Conservation (phyloP, 1,140 invertebrate species). For the Zaprionus lachaisei region DNA sequence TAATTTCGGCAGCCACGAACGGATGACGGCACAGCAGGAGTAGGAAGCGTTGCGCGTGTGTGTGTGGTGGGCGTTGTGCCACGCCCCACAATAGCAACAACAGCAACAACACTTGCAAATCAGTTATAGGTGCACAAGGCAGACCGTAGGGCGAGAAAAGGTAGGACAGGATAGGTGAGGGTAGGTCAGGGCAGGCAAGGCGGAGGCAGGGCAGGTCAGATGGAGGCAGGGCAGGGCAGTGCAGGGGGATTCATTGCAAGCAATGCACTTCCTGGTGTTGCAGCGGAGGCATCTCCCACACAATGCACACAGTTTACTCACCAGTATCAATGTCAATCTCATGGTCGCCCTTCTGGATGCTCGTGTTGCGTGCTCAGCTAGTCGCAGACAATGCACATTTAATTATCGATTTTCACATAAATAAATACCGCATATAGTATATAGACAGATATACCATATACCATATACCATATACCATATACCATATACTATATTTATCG, state of each 20-base stretch:
- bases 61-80: slow-evolving; percentile 22
- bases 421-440: slow-evolving; percentile 16
- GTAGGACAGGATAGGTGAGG: not conserved
- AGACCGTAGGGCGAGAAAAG: not conserved
- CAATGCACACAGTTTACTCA: slow-evolving; percentile 39
- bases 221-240: not conserved
- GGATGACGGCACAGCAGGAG: slow-evolving; percentile 38
- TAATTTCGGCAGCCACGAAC: slow-evolving; percentile 52
- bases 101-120: slow-evolving; percentile 3
- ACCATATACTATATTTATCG: not conserved
- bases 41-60: slow-evolving; percentile 29
- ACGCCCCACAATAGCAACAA: not conserved
- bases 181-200: not conserved
- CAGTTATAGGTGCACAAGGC: not conserved
- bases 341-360: slow-evolving; percentile 42
- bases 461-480: not conserved
- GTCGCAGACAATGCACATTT: slow-evolving; percentile 54
- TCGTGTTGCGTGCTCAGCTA: not conserved
- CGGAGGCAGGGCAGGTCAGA: not conserved
- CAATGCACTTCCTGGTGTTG: slow-evolving; percentile 25
- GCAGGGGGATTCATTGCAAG: not conserved
- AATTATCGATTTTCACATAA: slow-evolving; percentile 59
- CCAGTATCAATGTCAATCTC: slow-evolving; percentile 73
- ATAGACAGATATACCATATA: slow-evolving; percentile 13
- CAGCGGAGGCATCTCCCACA: not conserved